Evolutionary conservation across 30 jellyfish, hydroid and myxozoan species (phyloP), one percentile per base, ranked within the genome.

Genomic region (Rhopilema esculentum): DNA sequence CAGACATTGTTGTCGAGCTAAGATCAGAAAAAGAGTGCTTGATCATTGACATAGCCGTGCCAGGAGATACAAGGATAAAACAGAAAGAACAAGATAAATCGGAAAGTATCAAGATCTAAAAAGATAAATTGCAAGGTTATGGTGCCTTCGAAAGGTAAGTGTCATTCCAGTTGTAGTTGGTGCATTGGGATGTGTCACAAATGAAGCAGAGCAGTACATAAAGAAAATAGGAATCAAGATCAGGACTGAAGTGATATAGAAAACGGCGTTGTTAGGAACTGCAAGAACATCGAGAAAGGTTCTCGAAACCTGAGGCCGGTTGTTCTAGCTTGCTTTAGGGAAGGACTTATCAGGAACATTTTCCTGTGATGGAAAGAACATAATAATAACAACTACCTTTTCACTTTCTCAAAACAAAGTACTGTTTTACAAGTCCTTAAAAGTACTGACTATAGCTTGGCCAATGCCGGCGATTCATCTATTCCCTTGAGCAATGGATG

Each of bases 91-190:
- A n/a, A n/a, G n/a, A n/a, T n/a, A n/a, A n/a, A n/a, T n/a, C n/a
- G n/a, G n/a, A n/a, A n/a, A n/a, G n/a, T n/a, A n/a, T n/a, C n/a
- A n/a, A n/a, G n/a, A n/a, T n/a, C n/a, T n/a, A n/a, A n/a, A n/a
- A n/a, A n/a, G n/a, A n/a, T n/a, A n/a, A n/a, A n/a, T n/a, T n/a
- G n/a, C n/a, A n/a, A n/a, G n/a, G n/a, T n/a, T n/a, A n/a, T n/a
- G n/a, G 81, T 12, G 86, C 68, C 85, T 25, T 20, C 69, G 81
- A 80, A 80, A 57, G 64, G 85, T 57, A 61, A 4, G 68, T 64
- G 65, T 66, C 67, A 80, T 80, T 31, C 67, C 89, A 80, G 51
- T 25, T 53, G 85, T 63, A 53, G 80, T 80, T 80, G 89, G 86
- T 80, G 66, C 82, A 53, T 64, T 80, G 69, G 85, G 85, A 63